Evolutionary conservation across 2,888 invertebrate genomes (phyloP), one percentile per base, ranked within the genome.

Genomic region (Lasius fuliginosus): DNA sequence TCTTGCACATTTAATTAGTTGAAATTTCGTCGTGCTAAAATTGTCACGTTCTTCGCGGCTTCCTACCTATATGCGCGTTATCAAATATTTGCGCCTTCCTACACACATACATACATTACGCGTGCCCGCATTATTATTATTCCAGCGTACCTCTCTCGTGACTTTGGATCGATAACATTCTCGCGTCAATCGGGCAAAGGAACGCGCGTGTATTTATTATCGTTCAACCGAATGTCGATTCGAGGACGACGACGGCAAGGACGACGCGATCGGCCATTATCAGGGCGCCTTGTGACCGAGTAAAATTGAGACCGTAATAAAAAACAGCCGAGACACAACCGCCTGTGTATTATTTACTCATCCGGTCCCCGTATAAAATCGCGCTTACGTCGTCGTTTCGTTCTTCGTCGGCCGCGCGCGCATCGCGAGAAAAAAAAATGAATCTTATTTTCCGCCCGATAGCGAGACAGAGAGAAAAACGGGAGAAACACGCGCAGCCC

Each of bases 381-480:
- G 42, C 83, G 83, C 85, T 86, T 82, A 87, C 81, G 64, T 60
- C 74, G 83, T 82, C 83, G 84, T 87, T 86, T 53, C 82, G 6
- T 46, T 2, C 36, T 5, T 36, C 36, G 82, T 53, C 53, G 30
- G 33, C 9, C 75, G 65, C 75, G 65, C 81, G 79, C 23, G 23
- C 23, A 23, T 86, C 77, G 85, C 77, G 88, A 85, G 86, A 87
- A 90, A 49, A 49, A 86, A 89, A 89, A 85, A 85, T 85, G 89
- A 88, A 90, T 86, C 86, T 90, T 85, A 85, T 90, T 90, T 90
- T 83, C 89, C 84, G 83, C 46, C 84, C 88, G 87, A 89, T 86
- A 85, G 88, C 86, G 83, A 75, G 58, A 82, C 56, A 36, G 77
- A 64, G 64, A 69, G 83, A 76, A 89, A 88, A 86, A 64, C 77